A percentile compares a stretch with the other conserved stretches of the same genome.
Evolutionary conservation across 2,888 invertebrate species (phyloP).

Genomic region (Ramazzottius varieornatus): DNA sequence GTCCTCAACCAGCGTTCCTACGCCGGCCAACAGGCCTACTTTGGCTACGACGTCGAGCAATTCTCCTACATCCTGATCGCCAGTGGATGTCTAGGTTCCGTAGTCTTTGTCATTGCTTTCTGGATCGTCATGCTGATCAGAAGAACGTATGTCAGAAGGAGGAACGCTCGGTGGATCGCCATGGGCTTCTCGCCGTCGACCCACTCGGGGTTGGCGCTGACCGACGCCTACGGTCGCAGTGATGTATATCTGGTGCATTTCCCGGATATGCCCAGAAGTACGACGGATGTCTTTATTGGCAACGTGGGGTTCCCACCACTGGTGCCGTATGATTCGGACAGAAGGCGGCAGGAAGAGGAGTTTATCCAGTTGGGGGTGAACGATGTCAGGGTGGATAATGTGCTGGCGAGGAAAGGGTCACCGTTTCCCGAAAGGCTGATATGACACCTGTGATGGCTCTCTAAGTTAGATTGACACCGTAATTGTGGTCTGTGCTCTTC

Average conservation of each 20-base stretch:
- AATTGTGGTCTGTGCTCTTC: background rate
- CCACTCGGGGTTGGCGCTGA: background rate
- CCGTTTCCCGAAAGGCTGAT: background rate
- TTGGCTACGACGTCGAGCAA: slow-evolving; percentile 2
- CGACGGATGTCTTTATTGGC: background rate
- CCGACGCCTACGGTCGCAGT: background rate
- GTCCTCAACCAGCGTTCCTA: no score
- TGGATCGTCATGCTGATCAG: background rate
- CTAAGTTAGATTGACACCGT: background rate
- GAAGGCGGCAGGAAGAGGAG: background rate
- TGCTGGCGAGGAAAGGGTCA: background rate
- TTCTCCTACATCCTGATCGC: slow-evolving; percentile 2
- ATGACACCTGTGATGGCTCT: background rate
- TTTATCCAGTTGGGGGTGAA: background rate
- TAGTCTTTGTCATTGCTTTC: background rate
- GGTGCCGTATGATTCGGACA: background rate
- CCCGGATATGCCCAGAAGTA: background rate
- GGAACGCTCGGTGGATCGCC: slow-evolving; percentile 1
- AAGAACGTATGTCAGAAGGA: background rate
- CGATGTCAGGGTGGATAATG: background rate
- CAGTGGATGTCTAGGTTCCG: background rate
- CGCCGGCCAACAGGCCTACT: background rate
- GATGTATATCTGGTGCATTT: background rate
- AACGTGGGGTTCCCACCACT: background rate
- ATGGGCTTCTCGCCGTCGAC: background rate